Conservation (phyloP, 2,797 vertebrate species). For the Vireo griseus region DNA sequence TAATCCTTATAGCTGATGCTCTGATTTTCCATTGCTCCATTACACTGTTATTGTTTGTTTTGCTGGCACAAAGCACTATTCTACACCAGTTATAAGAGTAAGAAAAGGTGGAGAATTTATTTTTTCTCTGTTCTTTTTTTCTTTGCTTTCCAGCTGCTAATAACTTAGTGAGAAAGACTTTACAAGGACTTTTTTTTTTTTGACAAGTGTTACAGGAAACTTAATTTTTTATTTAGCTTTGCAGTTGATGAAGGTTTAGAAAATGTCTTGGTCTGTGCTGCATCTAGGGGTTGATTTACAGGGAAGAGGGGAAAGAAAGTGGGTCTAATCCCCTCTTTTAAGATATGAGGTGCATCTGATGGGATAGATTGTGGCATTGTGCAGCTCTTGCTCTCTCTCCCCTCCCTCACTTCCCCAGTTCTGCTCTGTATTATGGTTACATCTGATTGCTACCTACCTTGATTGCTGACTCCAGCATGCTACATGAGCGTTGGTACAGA, state of each 20-base stretch:
- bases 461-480: not conserved
- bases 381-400: not conserved
- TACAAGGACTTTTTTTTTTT: not conserved
- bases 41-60: not conserved
- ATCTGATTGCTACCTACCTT: not conserved
- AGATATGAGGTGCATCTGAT: fast-evolving
- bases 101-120: not conserved
- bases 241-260: not conserved
- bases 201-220: not conserved
- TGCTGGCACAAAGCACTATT: not conserved
- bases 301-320: not conserved
- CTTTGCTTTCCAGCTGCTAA: not conserved
- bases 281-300: not conserved
- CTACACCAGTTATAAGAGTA: not conserved
- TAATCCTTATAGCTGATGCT: not conserved
- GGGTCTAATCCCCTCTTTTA: not conserved
- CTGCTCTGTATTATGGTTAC: not conserved
- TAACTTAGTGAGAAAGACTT: not conserved
- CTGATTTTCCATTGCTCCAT: not conserved
- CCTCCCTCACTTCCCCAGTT: not conserved
- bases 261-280: not conserved
- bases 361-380: not conserved
- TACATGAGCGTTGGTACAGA: not conserved
- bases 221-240: not conserved
- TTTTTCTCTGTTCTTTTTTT: not conserved